phyloP scores from a whole-genome alignment of 2,113 vertebrate genomes.

The Notiomystis cincta region DNA sequence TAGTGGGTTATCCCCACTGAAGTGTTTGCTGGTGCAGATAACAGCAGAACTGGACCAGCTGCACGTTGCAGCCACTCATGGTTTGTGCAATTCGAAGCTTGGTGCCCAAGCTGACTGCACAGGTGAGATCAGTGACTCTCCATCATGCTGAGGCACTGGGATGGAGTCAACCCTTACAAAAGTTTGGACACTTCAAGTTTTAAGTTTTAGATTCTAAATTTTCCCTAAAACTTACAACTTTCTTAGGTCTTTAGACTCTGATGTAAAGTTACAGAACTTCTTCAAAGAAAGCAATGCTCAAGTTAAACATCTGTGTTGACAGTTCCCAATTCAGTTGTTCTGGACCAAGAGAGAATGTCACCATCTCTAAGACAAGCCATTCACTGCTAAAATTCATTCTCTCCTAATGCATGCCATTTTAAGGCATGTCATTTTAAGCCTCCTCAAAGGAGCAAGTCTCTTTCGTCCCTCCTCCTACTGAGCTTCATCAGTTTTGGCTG shows the following conservation, averaged over 20 bases:
- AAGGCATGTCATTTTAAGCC: not conserved
- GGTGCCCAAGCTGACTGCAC: not conserved
- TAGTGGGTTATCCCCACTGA: not conserved
- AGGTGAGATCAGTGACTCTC: not conserved
- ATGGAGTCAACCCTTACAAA: accelerated
- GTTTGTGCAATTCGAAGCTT: not conserved
- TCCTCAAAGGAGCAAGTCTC: not conserved
- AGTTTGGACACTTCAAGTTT: not conserved
- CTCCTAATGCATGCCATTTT: not conserved
- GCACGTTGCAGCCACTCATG: accelerated
- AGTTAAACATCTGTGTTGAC: not conserved
- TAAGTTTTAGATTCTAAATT: not conserved
- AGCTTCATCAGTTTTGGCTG: not conserved
- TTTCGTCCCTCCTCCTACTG: accelerated
- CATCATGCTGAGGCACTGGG: not conserved
- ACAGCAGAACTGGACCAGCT: not conserved
- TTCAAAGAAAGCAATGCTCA: not conserved
- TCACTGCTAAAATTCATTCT: not conserved
- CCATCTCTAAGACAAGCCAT: not conserved
- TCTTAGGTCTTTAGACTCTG: not conserved
- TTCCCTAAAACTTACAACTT: not conserved
- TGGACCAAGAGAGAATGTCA: not conserved
- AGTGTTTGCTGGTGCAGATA: accelerated
- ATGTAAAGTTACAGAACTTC: not conserved
- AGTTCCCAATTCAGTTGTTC: not conserved